These are phyloP conservation scores for Tauraco hartlaubi DNA, from an alignment of 2,797 vertebrate genomes.

Conservation along the genomic window DNA sequence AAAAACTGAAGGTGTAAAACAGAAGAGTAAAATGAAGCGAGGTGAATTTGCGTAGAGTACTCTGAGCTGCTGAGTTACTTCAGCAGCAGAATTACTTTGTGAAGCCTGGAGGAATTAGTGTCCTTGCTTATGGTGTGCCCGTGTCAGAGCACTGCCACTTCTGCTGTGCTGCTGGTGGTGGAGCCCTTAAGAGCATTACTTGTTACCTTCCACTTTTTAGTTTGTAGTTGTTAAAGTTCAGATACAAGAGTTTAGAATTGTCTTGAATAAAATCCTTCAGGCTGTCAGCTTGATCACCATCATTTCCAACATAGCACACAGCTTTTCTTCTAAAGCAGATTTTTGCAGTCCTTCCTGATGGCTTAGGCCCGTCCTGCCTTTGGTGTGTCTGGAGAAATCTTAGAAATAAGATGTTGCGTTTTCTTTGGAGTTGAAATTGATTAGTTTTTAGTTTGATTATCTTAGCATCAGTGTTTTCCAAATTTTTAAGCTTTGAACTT, in stretches of 20 bases:
- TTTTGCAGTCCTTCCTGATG: rapidly evolving
- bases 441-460: background rate
- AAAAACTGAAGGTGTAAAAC: background rate
- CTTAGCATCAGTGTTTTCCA: background rate
- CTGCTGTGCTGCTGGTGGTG: background rate
- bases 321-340: background rate
- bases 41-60: background rate
- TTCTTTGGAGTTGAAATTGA: background rate
- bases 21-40: background rate
- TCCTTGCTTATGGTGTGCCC: background rate
- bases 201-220: background rate
- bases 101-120: background rate
- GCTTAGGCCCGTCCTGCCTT: background rate
- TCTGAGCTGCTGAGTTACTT: background rate
- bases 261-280: background rate
- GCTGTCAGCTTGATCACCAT: background rate
- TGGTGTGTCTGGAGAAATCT: background rate
- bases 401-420: background rate
- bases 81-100: background rate
- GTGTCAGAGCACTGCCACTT: background rate
- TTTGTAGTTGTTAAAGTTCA: background rate
- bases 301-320: rapidly evolving
- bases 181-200: background rate
- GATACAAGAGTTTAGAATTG: background rate
- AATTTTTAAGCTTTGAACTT: background rate